These are phyloP conservation scores for Autographa gamma DNA, from an alignment of 2,888 invertebrate species.

Conservation along the genomic window DNA sequence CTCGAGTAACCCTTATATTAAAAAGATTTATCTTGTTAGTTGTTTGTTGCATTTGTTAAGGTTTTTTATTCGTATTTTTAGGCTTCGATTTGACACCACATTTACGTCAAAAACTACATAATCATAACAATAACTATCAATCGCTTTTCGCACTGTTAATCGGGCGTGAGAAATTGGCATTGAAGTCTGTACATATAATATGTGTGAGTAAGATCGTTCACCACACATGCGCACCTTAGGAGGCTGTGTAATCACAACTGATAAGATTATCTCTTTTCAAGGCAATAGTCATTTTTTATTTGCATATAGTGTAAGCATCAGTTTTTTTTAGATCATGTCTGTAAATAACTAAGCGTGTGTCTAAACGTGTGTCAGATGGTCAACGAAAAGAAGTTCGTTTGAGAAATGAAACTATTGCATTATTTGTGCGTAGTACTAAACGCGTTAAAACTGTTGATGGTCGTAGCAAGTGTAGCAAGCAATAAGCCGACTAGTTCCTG, in stretches of 20 bases:
- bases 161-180: background rate
- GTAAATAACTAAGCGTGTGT: background rate
- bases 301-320: background rate
- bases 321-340: background rate
- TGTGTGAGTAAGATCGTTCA: background rate
- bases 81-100: too few relatives aligned
- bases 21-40: too few relatives aligned
- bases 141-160: background rate
- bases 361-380: background rate
- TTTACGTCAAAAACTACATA: too few relatives aligned
- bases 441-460: constrained; percentile 10
- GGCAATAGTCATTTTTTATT: background rate
- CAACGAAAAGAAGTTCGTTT: background rate
- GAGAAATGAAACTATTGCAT: background rate
- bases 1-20: too few relatives aligned
- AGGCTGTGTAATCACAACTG: constrained; percentile 4
- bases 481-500: constrained; percentile 35
- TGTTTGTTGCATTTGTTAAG: too few relatives aligned
- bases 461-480: constrained; percentile 19
- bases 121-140: too few relatives aligned
- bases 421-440: background rate
- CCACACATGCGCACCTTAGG: background rate
- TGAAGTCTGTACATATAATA: background rate
- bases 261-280: background rate
- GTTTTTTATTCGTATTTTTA: too few relatives aligned